Evolutionary conservation across 2,797 vertebrate species (phyloP).

Genomic region (Propithecus perrieri): DNA sequence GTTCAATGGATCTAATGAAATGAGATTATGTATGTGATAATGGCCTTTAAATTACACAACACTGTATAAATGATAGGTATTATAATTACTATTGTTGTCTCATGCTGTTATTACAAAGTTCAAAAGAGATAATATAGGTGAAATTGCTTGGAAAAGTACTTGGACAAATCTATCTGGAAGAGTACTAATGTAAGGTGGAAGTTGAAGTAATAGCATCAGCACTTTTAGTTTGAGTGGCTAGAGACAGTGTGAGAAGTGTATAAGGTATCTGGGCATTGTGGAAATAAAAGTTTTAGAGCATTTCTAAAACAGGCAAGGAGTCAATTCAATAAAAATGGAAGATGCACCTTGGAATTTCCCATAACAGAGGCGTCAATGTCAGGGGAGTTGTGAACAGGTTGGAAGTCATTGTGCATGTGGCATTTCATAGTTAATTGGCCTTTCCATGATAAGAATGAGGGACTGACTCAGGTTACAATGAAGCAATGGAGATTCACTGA

Average conservation of each 20-base stretch:
- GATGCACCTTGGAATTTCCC: not conserved
- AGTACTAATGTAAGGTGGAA: not conserved
- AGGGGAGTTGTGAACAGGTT: not conserved
- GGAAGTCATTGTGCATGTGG: not conserved
- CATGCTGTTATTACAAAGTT: not conserved
- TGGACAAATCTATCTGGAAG: not conserved
- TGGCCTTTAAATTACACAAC: not conserved
- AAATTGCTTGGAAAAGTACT: not conserved
- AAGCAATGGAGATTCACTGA: not conserved
- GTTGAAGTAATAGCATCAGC: not conserved
- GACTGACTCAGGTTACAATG: not conserved
- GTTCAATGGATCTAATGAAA: not conserved
- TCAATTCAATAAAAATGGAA: constrained; percentile 5
- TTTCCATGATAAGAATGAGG: not conserved
- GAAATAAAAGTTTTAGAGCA: not conserved
- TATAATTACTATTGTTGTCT: not conserved
- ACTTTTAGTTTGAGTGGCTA: not conserved
- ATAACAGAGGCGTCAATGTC: not conserved
- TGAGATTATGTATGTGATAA: not conserved
- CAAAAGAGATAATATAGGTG: not conserved
- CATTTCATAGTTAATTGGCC: not conserved
- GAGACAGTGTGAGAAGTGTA: not conserved
- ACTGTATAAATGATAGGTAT: not conserved
- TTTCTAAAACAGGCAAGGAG: not conserved
- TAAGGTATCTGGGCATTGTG: not conserved